Conservation (phyloP, 2,797 vertebrate genomes). For the Myotis pilosus region DNA sequence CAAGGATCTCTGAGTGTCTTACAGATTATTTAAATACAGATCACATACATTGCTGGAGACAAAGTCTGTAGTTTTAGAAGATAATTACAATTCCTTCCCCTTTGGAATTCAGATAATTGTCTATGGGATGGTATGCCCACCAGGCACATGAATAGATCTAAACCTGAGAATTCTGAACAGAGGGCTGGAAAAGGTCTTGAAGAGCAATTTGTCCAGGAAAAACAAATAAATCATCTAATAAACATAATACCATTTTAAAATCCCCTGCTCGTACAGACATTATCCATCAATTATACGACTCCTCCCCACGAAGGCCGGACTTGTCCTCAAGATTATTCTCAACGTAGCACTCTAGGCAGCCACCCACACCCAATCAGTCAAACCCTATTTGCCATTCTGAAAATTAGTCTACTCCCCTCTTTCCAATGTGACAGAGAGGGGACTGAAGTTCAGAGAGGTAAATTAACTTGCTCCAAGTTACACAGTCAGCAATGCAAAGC, state of each 20-base stretch:
- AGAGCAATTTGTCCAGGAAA: neutral
- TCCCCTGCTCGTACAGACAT: neutral
- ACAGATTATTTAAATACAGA: constrained; percentile 65
- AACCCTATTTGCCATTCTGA: neutral
- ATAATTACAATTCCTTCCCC: constrained; percentile 70
- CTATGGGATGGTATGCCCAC: neutral
- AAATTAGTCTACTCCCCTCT: neutral
- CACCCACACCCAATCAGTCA: neutral
- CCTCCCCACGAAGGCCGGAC: neutral
- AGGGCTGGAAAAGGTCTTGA: neutral
- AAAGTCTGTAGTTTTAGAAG: constrained; percentile 58
- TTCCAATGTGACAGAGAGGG: neutral
- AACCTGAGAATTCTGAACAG: neutral
- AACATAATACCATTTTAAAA: neutral
- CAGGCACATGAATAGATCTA: neutral
- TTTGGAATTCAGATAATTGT: constrained; percentile 60
- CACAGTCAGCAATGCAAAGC: neutral
- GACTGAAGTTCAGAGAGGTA: neutral
- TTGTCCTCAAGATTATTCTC: neutral
- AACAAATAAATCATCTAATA: neutral
- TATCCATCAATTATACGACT: neutral
- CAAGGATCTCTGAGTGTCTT: constrained; percentile 49
- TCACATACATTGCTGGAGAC: constrained; percentile 54
- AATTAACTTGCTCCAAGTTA: neutral
- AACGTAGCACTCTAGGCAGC: neutral